Conservation (phyloP, 1,140 invertebrate genomes). For the Anthonomus grandis region DNA sequence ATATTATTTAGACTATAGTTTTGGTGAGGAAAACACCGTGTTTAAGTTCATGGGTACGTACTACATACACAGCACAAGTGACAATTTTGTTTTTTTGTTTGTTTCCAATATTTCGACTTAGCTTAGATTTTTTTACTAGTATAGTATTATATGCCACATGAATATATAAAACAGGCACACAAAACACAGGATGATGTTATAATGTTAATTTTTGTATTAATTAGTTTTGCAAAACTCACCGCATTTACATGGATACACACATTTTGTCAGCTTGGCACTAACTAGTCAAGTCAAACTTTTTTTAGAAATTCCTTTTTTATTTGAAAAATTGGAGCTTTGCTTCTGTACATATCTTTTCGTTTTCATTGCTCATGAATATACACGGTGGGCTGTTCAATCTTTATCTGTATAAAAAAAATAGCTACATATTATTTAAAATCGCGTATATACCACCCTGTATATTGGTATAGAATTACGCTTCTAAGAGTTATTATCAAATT, state of each 20-base stretch:
- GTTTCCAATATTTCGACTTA: slow-evolving; percentile 6
- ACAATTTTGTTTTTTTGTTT: slow-evolving; percentile 8
- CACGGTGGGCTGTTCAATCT: slow-evolving; percentile 8
- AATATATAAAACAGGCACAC: neutral
- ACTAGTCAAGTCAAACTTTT: slow-evolving; percentile 4
- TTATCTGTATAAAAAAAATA: too few relatives aligned
- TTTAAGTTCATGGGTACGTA: slow-evolving; percentile 25
- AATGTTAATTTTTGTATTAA: too few relatives aligned
- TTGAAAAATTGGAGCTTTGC: slow-evolving; percentile 4
- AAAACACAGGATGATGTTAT: too few relatives aligned
- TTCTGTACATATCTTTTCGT: slow-evolving; percentile 18
- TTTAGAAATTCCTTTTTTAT: neutral
- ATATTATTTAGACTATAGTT: slow-evolving; percentile 29
- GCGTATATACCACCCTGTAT: slow-evolving; percentile 7
- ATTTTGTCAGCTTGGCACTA: slow-evolving; percentile 13
- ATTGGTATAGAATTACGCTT: slow-evolving; percentile 7
- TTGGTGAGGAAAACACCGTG: slow-evolving; percentile 29
- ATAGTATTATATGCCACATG: slow-evolving; percentile 1
- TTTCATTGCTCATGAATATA: slow-evolving; percentile 16
- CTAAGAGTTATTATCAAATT: too few relatives aligned
- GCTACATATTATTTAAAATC: too few relatives aligned
- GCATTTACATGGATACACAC: slow-evolving; percentile 2
- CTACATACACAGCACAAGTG: slow-evolving; percentile 8
- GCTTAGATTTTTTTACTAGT: slow-evolving; percentile 10
- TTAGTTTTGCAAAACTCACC: neutral